Evolutionary conservation across 35 echinoderm and acorn worm species (phyloP).

Genomic region (Ptychodera flava): DNA sequence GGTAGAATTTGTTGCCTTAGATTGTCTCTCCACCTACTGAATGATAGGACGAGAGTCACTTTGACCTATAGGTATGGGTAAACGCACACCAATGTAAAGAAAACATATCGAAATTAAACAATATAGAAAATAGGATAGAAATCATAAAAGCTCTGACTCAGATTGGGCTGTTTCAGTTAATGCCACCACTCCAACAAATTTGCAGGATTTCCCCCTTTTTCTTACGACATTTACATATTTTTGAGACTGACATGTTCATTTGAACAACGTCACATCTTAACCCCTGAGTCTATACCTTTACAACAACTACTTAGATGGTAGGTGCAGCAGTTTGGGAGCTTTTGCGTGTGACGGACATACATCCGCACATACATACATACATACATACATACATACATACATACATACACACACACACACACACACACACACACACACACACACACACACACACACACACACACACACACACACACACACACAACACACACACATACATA

Average conservation of each 20-base stretch:
- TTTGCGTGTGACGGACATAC: not conserved
- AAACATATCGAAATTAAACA: no score
- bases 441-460: not conserved
- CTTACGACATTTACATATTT: not conserved
- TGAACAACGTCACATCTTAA: not conserved
- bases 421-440: not conserved
- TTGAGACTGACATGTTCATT: not conserved
- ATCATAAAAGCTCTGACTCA: no score
- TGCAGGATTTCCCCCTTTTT: not conserved
- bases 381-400: conserved; percentile 2
- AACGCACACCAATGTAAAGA: no score
- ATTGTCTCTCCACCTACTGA: no score
- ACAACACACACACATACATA: not conserved
- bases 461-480: not conserved
- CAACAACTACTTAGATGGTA: no score
- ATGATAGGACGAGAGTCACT: no score
- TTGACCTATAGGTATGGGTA: no score
- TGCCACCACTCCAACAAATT: not conserved
- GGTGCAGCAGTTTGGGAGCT: no score
- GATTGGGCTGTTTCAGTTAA: no score
- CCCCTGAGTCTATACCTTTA: no score
- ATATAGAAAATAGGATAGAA: no score
- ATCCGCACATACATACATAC: not conserved
- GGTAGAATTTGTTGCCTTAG: no score
- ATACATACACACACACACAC: not conserved